phyloP scores from a whole-genome alignment of 2,113 vertebrate species.

The Emberiza fucata region DNA sequence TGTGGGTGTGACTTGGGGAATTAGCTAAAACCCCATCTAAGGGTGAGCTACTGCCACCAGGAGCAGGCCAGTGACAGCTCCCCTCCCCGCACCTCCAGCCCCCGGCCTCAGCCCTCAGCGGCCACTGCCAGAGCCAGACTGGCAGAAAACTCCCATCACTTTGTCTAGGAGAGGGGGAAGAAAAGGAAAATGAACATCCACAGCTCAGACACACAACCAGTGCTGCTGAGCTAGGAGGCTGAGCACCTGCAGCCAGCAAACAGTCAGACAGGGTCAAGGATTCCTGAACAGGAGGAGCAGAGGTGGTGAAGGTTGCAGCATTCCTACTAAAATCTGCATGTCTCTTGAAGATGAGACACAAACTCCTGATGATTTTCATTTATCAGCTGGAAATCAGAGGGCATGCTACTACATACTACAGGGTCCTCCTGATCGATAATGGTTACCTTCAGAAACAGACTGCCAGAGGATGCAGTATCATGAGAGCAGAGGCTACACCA shows the following conservation, averaged over 20 bases:
- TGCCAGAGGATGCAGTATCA: neutral
- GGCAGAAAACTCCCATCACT: accelerated
- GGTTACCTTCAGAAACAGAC: neutral
- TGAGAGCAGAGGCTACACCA: neutral
- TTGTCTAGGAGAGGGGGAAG: neutral
- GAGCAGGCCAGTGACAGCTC: neutral
- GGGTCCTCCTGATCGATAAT: accelerated
- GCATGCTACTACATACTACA: neutral
- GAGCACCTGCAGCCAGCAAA: neutral
- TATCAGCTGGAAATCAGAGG: neutral
- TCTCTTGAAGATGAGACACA: neutral
- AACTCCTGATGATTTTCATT: neutral
- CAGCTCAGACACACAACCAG: neutral
- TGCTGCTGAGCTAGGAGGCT: neutral
- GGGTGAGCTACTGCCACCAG: neutral
- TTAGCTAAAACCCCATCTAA: neutral
- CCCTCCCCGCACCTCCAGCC: neutral
- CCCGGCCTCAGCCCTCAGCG: neutral
- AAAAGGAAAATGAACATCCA: neutral
- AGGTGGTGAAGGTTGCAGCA: accelerated
- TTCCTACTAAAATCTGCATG: neutral
- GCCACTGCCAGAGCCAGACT: neutral
- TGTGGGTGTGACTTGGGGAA: neutral
- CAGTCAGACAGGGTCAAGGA: neutral
- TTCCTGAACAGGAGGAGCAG: neutral